A percentile compares a stretch with the other conserved stretches of the same genome.
Conservation (phyloP, 2,888 invertebrate species). For the Acleris laterana region DNA sequence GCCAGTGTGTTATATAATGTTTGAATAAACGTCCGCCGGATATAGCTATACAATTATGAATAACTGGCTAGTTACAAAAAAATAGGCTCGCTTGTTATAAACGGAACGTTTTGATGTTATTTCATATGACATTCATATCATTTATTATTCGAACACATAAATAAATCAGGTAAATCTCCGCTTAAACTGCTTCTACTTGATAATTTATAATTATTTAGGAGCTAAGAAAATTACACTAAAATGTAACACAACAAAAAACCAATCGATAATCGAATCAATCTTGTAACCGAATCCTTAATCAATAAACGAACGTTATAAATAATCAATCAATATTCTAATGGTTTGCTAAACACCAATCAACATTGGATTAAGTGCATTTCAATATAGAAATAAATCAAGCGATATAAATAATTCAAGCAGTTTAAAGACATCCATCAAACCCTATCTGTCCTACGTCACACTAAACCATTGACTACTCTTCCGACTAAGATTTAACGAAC, state of each 20-base stretch:
- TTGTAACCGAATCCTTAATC: not conserved
- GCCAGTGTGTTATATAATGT: conserved; percentile 47
- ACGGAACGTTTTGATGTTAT: not conserved
- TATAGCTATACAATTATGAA: conserved; percentile 48
- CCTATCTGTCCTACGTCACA: conserved; percentile 48
- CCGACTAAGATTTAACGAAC: conserved; percentile 34
- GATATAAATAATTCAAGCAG: conserved; percentile 67
- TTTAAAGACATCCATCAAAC: conserved; percentile 71
- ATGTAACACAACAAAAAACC: too few species aligned
- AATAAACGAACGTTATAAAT: not conserved
- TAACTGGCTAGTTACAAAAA: conserved; percentile 17
- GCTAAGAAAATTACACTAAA: too few species aligned
- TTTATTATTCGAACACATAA: too few species aligned
- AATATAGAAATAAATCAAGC: conserved; percentile 53
- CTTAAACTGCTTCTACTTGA: too few species aligned
- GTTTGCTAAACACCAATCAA: conserved; percentile 50
- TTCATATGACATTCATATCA: too few species aligned
- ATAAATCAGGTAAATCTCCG: too few species aligned
- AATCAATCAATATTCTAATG: conserved; percentile 54
- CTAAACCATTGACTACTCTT: conserved; percentile 20
- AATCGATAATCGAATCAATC: too few species aligned
- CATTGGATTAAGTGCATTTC: conserved; percentile 56
- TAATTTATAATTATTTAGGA: too few species aligned
- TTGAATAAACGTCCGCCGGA: conserved; percentile 68
- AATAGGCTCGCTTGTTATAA: not conserved